Base-by-base conservation (phyloP, 2,797 vertebrate species). In the Spondyliosoma cantharus region DNA sequence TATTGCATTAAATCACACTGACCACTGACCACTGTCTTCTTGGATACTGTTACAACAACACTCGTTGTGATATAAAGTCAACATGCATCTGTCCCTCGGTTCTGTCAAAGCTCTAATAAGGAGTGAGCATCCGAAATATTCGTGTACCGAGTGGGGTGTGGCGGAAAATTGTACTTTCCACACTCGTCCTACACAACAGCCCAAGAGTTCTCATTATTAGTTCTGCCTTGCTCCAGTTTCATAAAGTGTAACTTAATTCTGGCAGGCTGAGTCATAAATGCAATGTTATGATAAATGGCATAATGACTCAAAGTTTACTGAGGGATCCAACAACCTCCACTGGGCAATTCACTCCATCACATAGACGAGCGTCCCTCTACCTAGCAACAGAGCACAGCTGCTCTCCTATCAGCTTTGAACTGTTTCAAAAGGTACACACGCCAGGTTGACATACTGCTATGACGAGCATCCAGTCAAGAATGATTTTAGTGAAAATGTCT, bases 341-440 rank as follows among this genome's bases (percentile, higher is more conserved):
- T 70, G 56, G 3, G 19, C 25, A 52, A 65, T 27, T 27, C 62
- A 69, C 54, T 74, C 78, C 76, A 83, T 46, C 74, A 69, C 73
- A 48, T 16, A 58, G n/a, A 73, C 32, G 13, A 72, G 37, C 68
- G 57, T 64, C 27, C 32, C 29, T 89, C 83, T 89, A 91, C 87
- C 87, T 87, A 90, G 92, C 91, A 92, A 93, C 91, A 90, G 84
- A 90, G 74, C 68, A 84, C 64, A 82, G 71, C 77, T 78, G 77
- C 22, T 79, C 62, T 76, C 84, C 77, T 82, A 83, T 88, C 84
- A 88, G 82, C 58, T 67, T 16, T 52, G 49, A 60, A 80, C 58
- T 67, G 20, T 59, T 75, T 83, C 48, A 72, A 68, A 84, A 67
- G 24, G 43, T 71, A 15, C 42, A 82, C 7, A 54, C 5, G 24